These are phyloP conservation scores for Drepanosiphum platanoidis DNA, from an alignment of 2,888 invertebrate species.

Conservation along the genomic window DNA sequence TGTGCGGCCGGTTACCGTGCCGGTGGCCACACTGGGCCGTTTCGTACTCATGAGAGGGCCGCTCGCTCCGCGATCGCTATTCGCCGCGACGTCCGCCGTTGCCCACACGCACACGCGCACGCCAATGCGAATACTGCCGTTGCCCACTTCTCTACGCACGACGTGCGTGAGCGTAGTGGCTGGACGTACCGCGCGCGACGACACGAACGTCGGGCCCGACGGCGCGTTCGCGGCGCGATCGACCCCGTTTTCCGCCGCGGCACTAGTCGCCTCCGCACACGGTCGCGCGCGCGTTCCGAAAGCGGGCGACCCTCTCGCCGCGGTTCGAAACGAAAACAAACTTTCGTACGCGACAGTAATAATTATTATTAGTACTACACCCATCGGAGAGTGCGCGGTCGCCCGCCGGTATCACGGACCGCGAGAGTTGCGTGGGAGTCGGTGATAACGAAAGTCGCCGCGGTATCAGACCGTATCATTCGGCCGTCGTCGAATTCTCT, in stretches of 20 bases:
- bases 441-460: background rate
- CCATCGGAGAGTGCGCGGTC: background rate
- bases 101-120: background rate
- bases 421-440: background rate
- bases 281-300: no score
- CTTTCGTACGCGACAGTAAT: background rate
- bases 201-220: background rate
- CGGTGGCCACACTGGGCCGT: background rate
- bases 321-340: background rate
- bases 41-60: background rate
- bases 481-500: background rate
- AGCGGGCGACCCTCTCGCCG: background rate
- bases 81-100: background rate
- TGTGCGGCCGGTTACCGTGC: slow-evolving; percentile 1
- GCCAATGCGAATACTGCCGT: background rate
- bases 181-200: background rate
- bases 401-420: background rate
- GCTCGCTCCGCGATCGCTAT: background rate
- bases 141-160: no score
- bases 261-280: no score
- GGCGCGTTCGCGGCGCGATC: no score
- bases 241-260: no score
- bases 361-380: no score
- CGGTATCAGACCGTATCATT: background rate
- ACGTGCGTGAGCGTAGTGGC: no score